Conservation (phyloP, 2,888 invertebrate species). For the Lampropteryx suffumata region DNA sequence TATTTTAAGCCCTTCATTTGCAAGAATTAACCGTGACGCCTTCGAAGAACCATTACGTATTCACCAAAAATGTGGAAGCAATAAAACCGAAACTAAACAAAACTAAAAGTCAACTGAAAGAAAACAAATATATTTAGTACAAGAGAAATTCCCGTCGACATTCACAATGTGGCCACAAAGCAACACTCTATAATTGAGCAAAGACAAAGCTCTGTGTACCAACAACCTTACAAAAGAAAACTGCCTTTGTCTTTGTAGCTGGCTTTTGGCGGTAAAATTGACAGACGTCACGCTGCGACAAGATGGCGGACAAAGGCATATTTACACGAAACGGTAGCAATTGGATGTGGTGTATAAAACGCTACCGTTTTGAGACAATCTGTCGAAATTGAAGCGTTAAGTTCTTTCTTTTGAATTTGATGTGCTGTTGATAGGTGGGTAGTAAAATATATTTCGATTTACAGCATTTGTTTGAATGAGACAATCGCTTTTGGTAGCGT, state of each 20-base stretch:
- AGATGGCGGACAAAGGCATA: conserved; percentile 47
- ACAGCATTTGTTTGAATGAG: background rate
- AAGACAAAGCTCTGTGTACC: conserved; percentile 66
- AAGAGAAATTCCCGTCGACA: conserved; percentile 65
- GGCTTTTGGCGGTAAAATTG: conserved; percentile 67
- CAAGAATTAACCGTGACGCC: conserved; percentile 18
- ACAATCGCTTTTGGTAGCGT: no score
- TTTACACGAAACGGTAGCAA: conserved; percentile 27
- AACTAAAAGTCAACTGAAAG: conserved; percentile 27
- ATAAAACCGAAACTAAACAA: conserved; percentile 55
- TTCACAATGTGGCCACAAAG: conserved; percentile 58
- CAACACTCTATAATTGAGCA: conserved; percentile 77
- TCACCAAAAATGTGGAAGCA: conserved; percentile 66
- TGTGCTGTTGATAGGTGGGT: conserved; percentile 21
- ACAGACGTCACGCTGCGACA: conserved; percentile 66
- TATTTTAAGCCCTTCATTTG: conserved; percentile 18
- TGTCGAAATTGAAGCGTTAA: conserved; percentile 67
- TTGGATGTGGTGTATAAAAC: conserved; percentile 44
- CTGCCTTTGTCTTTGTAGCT: conserved; percentile 43
- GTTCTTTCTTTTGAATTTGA: conserved; percentile 27
- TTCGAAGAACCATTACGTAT: conserved; percentile 55
- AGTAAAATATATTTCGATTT: conserved; percentile 17
- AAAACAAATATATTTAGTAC: conserved; percentile 45
- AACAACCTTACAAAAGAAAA: conserved; percentile 54
- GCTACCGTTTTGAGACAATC: conserved; percentile 64